Evolutionary conservation across 2,888 invertebrate genomes (phyloP).

Genomic region (Rotaria socialis): DNA sequence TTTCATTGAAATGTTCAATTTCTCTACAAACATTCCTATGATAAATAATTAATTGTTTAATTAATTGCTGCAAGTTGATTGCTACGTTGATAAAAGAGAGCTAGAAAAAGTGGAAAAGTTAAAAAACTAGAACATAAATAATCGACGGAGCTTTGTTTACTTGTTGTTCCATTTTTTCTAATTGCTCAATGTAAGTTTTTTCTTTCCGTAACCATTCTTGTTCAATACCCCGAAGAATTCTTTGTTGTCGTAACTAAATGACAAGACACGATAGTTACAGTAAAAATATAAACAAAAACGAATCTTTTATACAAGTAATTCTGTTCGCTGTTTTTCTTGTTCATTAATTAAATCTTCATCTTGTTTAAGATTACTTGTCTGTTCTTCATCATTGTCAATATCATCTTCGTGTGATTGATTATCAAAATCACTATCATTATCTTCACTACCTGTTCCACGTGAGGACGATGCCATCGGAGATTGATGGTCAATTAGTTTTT

Average conservation of each 20-base stretch:
- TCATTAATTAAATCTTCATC: neutral
- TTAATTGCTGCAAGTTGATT: neutral
- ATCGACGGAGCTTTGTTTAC: neutral
- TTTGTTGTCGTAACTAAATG: slow-evolving; percentile 12
- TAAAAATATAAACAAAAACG: too few relatives aligned
- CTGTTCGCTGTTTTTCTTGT: neutral
- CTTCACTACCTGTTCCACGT: neutral
- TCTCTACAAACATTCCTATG: slow-evolving; percentile 19
- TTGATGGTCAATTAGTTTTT: neutral
- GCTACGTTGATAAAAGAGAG: neutral
- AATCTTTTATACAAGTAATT: neutral
- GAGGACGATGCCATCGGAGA: neutral
- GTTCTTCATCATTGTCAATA: slow-evolving; percentile 2
- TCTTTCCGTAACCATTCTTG: slow-evolving; percentile 37
- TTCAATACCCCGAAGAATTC: neutral
- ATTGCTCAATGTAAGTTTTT: slow-evolving; percentile 4
- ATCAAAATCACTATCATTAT: slow-evolving; percentile 17
- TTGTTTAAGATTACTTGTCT: neutral
- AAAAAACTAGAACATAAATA: neutral
- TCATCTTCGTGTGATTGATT: slow-evolving; percentile 26
- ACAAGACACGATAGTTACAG: too few relatives aligned
- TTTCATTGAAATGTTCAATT: neutral
- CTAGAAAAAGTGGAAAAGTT: neutral
- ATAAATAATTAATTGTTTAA: neutral
- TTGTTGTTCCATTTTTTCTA: neutral